Evolutionary conservation across 2,888 invertebrate genomes (phyloP), one percentile per base, ranked within the genome.

Genomic region (Scaptomyza tumidula): DNA sequence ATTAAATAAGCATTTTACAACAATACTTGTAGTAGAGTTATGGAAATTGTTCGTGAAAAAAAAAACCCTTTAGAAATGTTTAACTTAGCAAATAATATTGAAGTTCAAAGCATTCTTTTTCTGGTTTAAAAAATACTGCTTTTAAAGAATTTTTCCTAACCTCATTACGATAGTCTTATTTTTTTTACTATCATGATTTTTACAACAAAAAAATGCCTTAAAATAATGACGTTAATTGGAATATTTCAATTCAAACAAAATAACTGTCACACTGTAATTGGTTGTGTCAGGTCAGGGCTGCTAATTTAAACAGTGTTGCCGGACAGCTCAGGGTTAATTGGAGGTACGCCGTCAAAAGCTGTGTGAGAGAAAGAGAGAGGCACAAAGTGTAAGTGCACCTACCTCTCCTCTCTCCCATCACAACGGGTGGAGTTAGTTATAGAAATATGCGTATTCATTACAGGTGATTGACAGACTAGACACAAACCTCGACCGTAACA

Each of bases 401-500:
- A 9, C 48, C 3, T 4, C 33, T n/a, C 27, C 6, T 6, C 27
- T 16, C 10, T 13, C 27, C 14, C 55, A 14, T 24, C 11, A 7
- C 63, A 41, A 41, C 60, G 61, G 48, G 53, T 50, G 41, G 81
- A 57, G 65, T 58, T 55, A 52, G 67, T 60, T 66, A 37, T 59
- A 55, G 60, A 85, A 87, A 81, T 66, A 71, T 87, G 81, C 81
- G 84, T 83, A 88, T 83, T 83, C 88, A 88, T 83, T 83, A 88
- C 84, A 88, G 66, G 86, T 83, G 83, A 83, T 88, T 83, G 83
- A 88, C 83, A 83, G 84, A 64, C 82, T 59, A 69, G 80, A 74
- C 71, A 41, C 66, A 68, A 62, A 57, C 76, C 75, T 53, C 75
- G 64, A 50, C 62, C 78, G 66, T 66, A 80, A 66, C 87, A 77